These are phyloP conservation scores for Cremastobaeus sp. DNA, from an alignment of 2,888 invertebrate genomes.

Conservation along the genomic window DNA sequence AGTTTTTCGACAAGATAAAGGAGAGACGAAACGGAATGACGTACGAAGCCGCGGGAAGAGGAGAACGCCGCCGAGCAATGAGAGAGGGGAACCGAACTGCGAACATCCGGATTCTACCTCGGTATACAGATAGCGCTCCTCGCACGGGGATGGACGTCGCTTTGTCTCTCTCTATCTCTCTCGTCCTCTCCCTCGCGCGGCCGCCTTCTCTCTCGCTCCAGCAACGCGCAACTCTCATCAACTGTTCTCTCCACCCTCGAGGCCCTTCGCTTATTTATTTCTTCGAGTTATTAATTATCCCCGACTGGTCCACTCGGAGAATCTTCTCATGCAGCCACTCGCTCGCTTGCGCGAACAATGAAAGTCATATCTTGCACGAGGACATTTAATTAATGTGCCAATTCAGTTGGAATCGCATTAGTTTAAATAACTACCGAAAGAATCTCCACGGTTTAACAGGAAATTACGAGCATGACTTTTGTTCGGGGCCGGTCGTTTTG, in stretches of 20 bases:
- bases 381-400: conserved; percentile 59
- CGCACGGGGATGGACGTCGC: conserved; percentile 29
- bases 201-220: neutral
- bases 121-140: conserved; percentile 32
- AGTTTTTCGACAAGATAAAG: conserved; percentile 63
- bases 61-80: neutral
- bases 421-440: conserved; percentile 57
- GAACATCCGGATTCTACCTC: conserved; percentile 58
- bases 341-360: conserved; percentile 48
- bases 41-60: conserved; percentile 11
- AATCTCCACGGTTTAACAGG: conserved; percentile 50
- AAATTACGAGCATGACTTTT: conserved; percentile 43
- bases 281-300: conserved; percentile 60
- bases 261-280: conserved; percentile 55
- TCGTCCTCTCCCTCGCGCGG: conserved; percentile 1
- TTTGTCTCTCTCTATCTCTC: conserved; percentile 3
- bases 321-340: conserved; percentile 38
- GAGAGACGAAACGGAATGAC: conserved; percentile 52
- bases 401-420: conserved; percentile 57
- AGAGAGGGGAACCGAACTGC: conserved; percentile 12
- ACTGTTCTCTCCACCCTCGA: conserved; percentile 49
- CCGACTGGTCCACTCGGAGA: conserved; percentile 48
- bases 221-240: conserved; percentile 42
- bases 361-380: conserved; percentile 56
- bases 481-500: conserved; percentile 32